Evolutionary conservation across 2,113 vertebrate genomes (phyloP), one percentile per base, ranked within the genome.

Genomic region (Verasper variegatus): DNA sequence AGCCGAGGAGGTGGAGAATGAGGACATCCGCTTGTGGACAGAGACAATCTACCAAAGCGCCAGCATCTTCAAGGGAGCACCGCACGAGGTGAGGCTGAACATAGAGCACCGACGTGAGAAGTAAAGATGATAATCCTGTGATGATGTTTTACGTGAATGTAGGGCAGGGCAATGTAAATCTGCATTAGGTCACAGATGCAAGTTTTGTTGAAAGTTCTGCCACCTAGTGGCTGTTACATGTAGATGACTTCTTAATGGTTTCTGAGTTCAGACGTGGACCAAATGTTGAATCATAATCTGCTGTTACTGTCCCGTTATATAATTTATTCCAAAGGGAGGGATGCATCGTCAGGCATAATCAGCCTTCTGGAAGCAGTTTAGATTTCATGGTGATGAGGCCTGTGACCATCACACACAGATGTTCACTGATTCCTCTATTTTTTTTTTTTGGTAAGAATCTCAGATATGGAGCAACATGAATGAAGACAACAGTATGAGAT

Each of bases 21-120:
- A 99, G 49, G 97, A 98, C 65, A 90, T 97, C 82, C 95, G 93
- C 54, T 94, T 99, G 55, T 99, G 97, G 97, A 97, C 97, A 0
- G 97, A 98, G 88, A 98, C 97, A 42, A 98, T 99, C 90, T 99
- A 99, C 91, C 97, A 99, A 87, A 98, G 96, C 5, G 97, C 97
- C 73, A 98, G 97, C 21, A 94, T 99, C 67, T 98, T 95, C 64
- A 95, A 95, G 76, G 93, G 93, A 64, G 92, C 92, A 0, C 94
- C 93, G 0, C 98, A 99, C 0, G 97, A 99, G 97, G 98, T 97
- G 88, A 92, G 92, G 55, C 75, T 23, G 1, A 54, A 61, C 0
- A 6, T 4, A 57, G 27, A 69, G 31, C 31, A 3, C 13, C 45
- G 20, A 24, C 68, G 17, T n/a, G n/a, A 65, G 21, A 40, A 24